Evolutionary conservation across 2,888 invertebrate genomes (phyloP).

Genomic region (Cinara cedri): DNA sequence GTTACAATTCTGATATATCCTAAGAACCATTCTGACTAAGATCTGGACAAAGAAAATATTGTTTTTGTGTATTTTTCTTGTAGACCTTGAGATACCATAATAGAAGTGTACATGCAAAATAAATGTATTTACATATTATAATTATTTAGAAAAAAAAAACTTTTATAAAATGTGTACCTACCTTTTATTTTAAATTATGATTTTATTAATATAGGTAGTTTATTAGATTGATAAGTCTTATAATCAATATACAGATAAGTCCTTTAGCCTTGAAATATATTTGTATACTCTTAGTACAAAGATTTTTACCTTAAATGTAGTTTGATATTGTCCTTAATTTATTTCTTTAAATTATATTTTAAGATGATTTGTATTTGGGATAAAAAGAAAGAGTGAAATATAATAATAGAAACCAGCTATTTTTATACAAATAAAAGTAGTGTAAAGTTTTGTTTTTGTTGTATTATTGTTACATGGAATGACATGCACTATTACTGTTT

Average conservation of each 20-base stretch:
- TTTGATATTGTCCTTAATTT: not conserved
- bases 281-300: too few relatives aligned
- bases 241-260: too few relatives aligned
- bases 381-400: conserved; percentile 3
- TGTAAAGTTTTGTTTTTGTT: conserved; percentile 28
- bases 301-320: not conserved
- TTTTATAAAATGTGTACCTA: too few relatives aligned
- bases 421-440: conserved; percentile 32
- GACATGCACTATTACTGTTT: conserved; percentile 16
- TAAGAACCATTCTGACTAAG: conserved; percentile 31
- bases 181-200: not conserved
- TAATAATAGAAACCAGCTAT: conserved; percentile 16
- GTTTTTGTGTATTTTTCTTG: conserved; percentile 31
- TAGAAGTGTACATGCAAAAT: conserved; percentile 31
- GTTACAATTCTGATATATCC: conserved; percentile 37
- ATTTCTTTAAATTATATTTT: not conserved
- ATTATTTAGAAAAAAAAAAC: not conserved
- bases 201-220: too few relatives aligned
- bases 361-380: not conserved
- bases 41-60: conserved; percentile 51
- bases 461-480: conserved; percentile 10
- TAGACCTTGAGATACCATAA: conserved; percentile 48
- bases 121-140: conserved; percentile 13
- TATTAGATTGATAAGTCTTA: too few relatives aligned
- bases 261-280: too few relatives aligned